Percentiles rank a stretch among this genome's conserved stretches.
Evolutionary conservation across 2,113 vertebrate genomes (phyloP).

Genomic region (Pycnonotus jocosus): DNA sequence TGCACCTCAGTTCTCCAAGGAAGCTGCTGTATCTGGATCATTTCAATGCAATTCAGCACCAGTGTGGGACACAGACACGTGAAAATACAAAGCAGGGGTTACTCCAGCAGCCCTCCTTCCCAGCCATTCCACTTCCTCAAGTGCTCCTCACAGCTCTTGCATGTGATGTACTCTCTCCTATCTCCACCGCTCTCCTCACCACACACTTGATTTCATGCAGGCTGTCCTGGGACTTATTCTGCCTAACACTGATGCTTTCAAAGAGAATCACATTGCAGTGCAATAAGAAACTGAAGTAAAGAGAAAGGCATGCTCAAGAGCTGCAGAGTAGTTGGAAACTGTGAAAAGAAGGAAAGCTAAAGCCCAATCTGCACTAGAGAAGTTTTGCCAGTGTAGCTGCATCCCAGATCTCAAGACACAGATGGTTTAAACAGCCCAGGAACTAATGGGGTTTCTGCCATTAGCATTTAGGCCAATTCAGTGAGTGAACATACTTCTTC

Average conservation of each 20-base stretch:
- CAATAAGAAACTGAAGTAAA: neutral
- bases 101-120: neutral
- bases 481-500: neutral
- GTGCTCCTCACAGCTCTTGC: neutral
- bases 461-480: neutral
- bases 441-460: neutral
- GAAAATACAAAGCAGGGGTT: neutral
- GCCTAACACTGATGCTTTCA: neutral
- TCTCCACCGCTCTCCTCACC: neutral
- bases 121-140: neutral
- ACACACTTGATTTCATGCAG: neutral
- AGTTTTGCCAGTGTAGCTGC: neutral
- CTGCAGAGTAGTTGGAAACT: neutral
- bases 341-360: neutral
- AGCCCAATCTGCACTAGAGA: neutral
- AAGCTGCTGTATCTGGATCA: neutral
- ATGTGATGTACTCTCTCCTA: neutral
- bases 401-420: neutral
- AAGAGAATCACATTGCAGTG: neutral
- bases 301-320: neutral
- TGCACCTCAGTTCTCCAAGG: neutral
- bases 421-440: neutral
- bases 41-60: neutral
- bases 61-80: fast-evolving
- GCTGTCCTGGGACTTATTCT: neutral